These are phyloP conservation scores for Rotaria socialis DNA, from an alignment of 2,888 invertebrate species.

Conservation along the genomic window DNA sequence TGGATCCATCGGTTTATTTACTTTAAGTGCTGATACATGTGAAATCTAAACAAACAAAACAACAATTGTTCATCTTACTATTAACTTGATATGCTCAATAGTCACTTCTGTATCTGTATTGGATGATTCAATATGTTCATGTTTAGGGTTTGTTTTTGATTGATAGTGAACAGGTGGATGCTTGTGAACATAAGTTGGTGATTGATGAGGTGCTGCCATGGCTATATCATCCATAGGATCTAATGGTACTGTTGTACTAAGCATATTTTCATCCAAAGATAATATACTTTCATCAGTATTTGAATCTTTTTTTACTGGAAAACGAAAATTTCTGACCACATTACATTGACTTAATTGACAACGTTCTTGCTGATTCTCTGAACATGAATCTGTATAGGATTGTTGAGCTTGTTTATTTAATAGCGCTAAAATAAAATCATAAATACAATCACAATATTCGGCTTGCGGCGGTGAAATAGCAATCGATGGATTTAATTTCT, in stretches of 20 bases:
- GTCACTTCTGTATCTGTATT: not conserved
- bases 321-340: not conserved
- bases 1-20: not conserved
- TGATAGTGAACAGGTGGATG: not conserved
- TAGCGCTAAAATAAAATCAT: slow-evolving; percentile 1
- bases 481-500: not conserved
- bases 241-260: not conserved
- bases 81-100: too few species aligned
- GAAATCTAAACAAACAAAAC: not conserved
- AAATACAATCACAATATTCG: slow-evolving; percentile 8
- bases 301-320: not conserved
- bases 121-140: not conserved
- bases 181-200: not conserved
- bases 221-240: not conserved
- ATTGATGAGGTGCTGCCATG: not conserved
- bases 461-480: slow-evolving; percentile 15
- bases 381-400: not conserved
- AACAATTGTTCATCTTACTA: not conserved
- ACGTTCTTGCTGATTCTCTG: slow-evolving; percentile 31
- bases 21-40: not conserved
- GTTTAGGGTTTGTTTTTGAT: not conserved
- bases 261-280: not conserved
- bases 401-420: not conserved
- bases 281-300: not conserved
- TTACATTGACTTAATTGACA: slow-evolving; percentile 33